A percentile compares a stretch with the other conserved stretches of the same genome.
Conservation (phyloP, 2,113 vertebrate genomes). For the Gopherus evgoodei region DNA sequence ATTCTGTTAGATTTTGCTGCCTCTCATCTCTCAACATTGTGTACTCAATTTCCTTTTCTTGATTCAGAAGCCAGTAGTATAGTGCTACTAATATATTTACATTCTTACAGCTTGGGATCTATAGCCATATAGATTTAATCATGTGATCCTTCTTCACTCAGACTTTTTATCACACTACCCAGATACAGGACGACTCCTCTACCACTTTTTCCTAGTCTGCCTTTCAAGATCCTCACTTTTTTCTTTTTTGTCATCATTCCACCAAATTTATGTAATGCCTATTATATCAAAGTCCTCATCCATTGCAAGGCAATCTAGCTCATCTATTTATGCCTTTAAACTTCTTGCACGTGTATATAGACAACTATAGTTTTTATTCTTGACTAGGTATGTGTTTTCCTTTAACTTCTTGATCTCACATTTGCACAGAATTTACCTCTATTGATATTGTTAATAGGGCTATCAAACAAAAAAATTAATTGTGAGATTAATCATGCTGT, state of each 20-base stretch:
- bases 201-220: background rate
- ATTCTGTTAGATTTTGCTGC: background rate
- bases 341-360: background rate
- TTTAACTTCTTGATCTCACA: background rate
- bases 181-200: background rate
- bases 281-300: background rate
- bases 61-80: background rate
- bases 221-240: background rate
- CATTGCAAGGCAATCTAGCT: background rate
- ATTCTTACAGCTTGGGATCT: background rate
- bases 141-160: background rate
- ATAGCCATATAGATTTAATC: background rate
- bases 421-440: constrained; percentile 1
- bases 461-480: too few relatives aligned
- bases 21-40: background rate
- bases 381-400: background rate
- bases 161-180: background rate
- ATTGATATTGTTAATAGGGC: background rate
- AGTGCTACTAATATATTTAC: background rate
- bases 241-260: background rate
- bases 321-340: background rate
- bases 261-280: background rate
- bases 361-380: background rate
- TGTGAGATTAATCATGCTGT: too few relatives aligned
- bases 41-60: background rate